Base-by-base conservation (phyloP, 2,113 vertebrate genomes). In the Canis aureus region DNA sequence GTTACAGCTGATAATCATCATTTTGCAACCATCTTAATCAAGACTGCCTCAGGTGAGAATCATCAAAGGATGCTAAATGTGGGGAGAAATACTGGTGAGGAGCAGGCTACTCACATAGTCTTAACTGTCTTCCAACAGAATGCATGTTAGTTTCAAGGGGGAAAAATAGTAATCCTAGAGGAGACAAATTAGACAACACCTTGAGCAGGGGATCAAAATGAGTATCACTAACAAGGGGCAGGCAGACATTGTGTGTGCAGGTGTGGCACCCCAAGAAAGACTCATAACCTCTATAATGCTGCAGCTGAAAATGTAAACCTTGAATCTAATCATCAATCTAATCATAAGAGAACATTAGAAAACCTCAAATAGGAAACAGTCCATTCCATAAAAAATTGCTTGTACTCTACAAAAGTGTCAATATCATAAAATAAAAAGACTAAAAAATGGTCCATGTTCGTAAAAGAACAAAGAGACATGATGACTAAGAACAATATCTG, bases 221-320 rank as follows among this genome's bases (percentile, higher is more conserved):
- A 43, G 23, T 23, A 15, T 53, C 59, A 13, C 7, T n/a, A 35
- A 13, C 1, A 0, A 95, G 69, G 25, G 27, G 2, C 29, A 9
- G n/a, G 19, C 9, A 25, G 11, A 29, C 15, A 16, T 0, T 0
- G 0, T 13, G 49, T 3, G 16, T 12, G 62, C 59, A 38, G 23
- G 71, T 0, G 17, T 8, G 19, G 57, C 10, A 4, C 8, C 29
- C 67, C 49, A 23, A 73, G 57, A 67, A 22, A 13, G 57, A 67
- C 6, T 25, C 17, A 0, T 20, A 67, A 9, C 32, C 27, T 71
- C 4, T 3, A 32, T 4, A 15, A 7, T 12, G 12, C 13, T 43
- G 69, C 8, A 8, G 20, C 49, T 53, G 64, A 69, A 95, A 93
- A 76, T 67, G 7, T n/a, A 23, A 25, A 59, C 15, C 53, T 23